A percentile compares a stretch with the other conserved stretches of the same genome.
Evolutionary conservation across 2,797 vertebrate species (phyloP).

Genomic region (Melanotaenia maccullochi): DNA sequence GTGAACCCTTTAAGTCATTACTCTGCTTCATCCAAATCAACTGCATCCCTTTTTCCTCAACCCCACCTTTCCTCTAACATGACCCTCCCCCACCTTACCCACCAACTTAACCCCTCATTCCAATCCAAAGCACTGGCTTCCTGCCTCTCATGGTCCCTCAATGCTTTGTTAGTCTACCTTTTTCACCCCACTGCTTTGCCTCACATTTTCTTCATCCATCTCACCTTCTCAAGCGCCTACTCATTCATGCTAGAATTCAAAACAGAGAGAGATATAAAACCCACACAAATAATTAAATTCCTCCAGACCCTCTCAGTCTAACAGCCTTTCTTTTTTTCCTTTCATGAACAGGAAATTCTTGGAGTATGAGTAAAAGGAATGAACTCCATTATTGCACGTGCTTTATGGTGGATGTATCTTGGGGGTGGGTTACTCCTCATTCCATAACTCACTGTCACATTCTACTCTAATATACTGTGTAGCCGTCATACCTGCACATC

Average conservation of each 20-base stretch:
- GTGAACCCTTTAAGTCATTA: neutral
- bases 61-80: constrained; percentile 40
- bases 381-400: constrained; percentile 53
- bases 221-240: neutral
- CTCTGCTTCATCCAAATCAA: constrained; percentile 9
- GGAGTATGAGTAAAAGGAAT: constrained; percentile 46
- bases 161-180: constrained; percentile 45
- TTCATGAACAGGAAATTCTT: constrained; percentile 68
- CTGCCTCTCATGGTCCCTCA: constrained; percentile 62
- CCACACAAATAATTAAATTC: constrained; percentile 44
- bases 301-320: constrained; percentile 21
- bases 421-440: constrained; percentile 10
- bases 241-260: neutral
- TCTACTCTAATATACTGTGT: constrained; percentile 39
- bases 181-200: constrained; percentile 37
- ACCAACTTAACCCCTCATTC: constrained; percentile 68
- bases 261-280: constrained; percentile 23
- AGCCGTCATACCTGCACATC: constrained; percentile 39
- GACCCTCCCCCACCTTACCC: constrained; percentile 66
- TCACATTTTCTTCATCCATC: constrained; percentile 6
- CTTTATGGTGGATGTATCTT: constrained; percentile 12
- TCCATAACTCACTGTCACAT: constrained; percentile 40
- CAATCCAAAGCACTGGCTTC: constrained; percentile 65
- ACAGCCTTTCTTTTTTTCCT: constrained; percentile 24
- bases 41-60: constrained; percentile 34